phyloP scores from a whole-genome alignment of 1,140 invertebrate genomes.

The Andricus grossulariae region DNA sequence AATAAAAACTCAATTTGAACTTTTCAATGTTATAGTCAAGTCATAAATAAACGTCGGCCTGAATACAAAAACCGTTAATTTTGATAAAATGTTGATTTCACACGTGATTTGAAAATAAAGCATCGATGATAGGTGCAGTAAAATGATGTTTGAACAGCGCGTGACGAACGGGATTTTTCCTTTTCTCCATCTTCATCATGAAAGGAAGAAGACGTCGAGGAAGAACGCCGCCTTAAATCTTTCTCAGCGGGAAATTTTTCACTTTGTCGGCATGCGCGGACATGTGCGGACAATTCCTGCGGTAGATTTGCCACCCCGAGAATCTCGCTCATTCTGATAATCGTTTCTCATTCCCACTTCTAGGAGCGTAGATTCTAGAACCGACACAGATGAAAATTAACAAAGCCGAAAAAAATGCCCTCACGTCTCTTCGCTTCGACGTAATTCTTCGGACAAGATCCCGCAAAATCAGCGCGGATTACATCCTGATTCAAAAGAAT shows the following conservation, averaged over 20 bases:
- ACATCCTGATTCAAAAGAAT: too few species aligned
- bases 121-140: background rate
- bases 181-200: background rate
- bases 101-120: conserved; percentile 20
- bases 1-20: too few species aligned
- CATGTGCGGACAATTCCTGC: conserved; percentile 74
- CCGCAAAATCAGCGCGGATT: too few species aligned
- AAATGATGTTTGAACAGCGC: conserved; percentile 19
- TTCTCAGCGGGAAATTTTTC: conserved; percentile 64
- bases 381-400: too few species aligned
- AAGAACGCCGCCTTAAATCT: conserved; percentile 42
- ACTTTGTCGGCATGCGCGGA: conserved; percentile 71
- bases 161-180: conserved; percentile 20
- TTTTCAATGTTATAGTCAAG: too few species aligned
- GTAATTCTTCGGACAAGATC: too few species aligned
- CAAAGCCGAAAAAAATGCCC: too few species aligned
- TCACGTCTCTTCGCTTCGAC: too few species aligned
- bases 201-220: conserved; percentile 45
- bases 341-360: too few species aligned
- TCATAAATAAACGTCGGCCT: too few species aligned
- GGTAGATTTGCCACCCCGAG: conserved; percentile 70
- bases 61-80: too few species aligned
- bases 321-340: conserved; percentile 39
- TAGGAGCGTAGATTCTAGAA: too few species aligned
- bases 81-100: background rate